A percentile compares a stretch with the other conserved stretches of the same genome.
phyloP scores from a whole-genome alignment of 2,113 vertebrate species.

The Erinaceus europaeus region DNA sequence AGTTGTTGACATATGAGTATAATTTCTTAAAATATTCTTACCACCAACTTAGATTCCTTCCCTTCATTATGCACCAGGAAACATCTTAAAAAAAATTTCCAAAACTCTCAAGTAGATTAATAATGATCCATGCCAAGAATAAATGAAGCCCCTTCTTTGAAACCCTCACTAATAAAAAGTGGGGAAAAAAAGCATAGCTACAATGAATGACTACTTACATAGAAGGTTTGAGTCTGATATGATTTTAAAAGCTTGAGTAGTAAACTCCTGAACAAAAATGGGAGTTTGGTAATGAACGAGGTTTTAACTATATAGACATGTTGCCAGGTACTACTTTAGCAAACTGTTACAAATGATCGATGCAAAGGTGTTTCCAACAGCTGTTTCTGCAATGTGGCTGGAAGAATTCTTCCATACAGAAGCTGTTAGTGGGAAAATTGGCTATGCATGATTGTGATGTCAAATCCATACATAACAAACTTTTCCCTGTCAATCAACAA shows the following conservation, averaged over 20 bases:
- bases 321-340: conserved; percentile 86
- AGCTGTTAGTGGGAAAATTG: conserved; percentile 69
- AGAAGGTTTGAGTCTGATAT: conserved; percentile 64
- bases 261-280: conserved; percentile 72
- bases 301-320: conserved; percentile 77
- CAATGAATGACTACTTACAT: not conserved
- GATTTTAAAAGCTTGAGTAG: conserved; percentile 73
- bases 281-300: conserved; percentile 77
- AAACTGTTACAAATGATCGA: conserved; percentile 84
- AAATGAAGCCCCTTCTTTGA: not conserved
- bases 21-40: too few relatives aligned
- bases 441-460: conserved; percentile 68
- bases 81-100: too few relatives aligned
- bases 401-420: conserved; percentile 74
- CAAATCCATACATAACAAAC: conserved; percentile 71
- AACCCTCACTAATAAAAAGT: conserved; percentile 42
- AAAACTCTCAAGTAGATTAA: conserved; percentile 3
- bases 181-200: not conserved
- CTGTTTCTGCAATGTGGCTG: conserved; percentile 77
- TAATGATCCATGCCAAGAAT: not conserved
- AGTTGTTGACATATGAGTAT: too few relatives aligned
- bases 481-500: conserved; percentile 74
- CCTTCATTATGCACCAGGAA: too few relatives aligned
- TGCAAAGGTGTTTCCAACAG: conserved; percentile 81
- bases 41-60: too few relatives aligned